phyloP scores from a whole-genome alignment of 2,888 invertebrate species.

The Apamea epomidion region DNA sequence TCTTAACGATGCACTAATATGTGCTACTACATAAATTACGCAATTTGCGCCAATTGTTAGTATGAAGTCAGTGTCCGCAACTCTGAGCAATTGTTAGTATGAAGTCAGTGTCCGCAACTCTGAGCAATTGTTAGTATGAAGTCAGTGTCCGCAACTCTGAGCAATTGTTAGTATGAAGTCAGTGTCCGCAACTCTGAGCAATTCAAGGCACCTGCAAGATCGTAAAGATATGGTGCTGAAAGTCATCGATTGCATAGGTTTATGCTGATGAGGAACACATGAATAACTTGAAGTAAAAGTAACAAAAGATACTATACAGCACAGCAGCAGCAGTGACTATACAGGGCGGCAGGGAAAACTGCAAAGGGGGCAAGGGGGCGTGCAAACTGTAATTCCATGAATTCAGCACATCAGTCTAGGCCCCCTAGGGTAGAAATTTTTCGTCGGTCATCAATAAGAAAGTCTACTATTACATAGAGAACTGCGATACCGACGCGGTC shows the following conservation, averaged over 20 bases:
- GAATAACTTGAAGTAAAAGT: background rate
- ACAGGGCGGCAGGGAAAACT: no score
- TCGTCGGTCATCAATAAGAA: no score
- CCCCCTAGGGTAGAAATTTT: no score
- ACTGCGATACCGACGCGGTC: no score
- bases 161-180: background rate
- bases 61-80: background rate
- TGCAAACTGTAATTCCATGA: no score
- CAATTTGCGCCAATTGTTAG: background rate
- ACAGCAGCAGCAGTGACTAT: no score
- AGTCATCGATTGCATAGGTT: background rate
- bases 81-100: background rate
- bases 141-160: background rate
- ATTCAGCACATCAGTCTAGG: no score
- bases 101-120: background rate
- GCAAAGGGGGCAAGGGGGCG: no score
- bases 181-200: background rate
- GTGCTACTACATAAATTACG: background rate
- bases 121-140: background rate
- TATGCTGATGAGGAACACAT: background rate
- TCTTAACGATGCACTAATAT: background rate
- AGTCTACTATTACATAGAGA: no score
- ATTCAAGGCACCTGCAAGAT: no score
- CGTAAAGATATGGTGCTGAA: background rate
- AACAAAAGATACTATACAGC: background rate